phyloP scores from a whole-genome alignment of 2,113 vertebrate genomes.

The Elaphurus davidianus region DNA sequence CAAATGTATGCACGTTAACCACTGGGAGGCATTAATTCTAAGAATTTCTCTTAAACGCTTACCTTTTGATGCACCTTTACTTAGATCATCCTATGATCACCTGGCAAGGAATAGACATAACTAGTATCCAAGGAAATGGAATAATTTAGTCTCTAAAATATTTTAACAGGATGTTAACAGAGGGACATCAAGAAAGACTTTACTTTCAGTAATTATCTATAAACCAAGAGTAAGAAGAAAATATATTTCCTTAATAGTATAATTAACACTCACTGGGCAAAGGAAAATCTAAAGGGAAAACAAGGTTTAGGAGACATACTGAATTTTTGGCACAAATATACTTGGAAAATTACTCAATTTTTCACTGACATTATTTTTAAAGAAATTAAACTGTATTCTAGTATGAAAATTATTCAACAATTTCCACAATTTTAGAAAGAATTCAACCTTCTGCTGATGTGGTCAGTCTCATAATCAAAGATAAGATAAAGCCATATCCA shows the following conservation, averaged over 20 bases:
- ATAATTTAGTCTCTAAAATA: background rate
- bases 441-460: background rate
- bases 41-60: conserved; percentile 27
- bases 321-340: background rate
- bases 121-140: background rate
- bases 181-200: background rate
- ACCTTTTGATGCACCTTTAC: background rate
- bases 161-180: background rate
- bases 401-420: conserved; percentile 22
- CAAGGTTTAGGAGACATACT: background rate
- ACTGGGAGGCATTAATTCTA: background rate
- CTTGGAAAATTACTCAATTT: conserved; percentile 8
- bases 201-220: background rate
- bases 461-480: background rate
- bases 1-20: conserved; percentile 2
- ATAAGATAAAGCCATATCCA: conserved; percentile 50
- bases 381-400: background rate
- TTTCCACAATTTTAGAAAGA: conserved; percentile 9
- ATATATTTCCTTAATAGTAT: background rate
- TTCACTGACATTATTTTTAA: conserved; percentile 25
- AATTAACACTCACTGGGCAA: conserved; percentile 13
- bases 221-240: background rate
- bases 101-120: background rate
- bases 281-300: background rate
- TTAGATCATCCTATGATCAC: background rate